phyloP scores from a whole-genome alignment of 1,140 invertebrate species.

The Diprion similis region DNA sequence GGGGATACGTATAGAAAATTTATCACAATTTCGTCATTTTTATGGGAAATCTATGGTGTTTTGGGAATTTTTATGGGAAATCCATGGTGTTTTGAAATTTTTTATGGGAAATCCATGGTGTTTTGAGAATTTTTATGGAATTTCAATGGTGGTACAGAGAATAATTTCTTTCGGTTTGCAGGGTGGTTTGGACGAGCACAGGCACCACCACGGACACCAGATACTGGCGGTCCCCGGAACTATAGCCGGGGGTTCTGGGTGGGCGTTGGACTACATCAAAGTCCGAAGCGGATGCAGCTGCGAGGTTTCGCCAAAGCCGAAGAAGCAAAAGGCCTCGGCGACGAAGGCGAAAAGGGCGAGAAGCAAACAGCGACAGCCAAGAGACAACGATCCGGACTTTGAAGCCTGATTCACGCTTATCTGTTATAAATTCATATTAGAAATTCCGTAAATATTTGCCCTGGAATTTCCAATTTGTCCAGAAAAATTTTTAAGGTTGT shows the following conservation, averaged over 20 bases:
- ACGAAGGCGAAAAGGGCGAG: conserved; percentile 47
- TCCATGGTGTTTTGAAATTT: too few relatives aligned
- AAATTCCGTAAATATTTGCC: neutral
- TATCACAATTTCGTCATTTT: too few relatives aligned
- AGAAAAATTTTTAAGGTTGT: too few relatives aligned
- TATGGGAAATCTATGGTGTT: too few relatives aligned
- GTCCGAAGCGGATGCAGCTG: conserved; percentile 85
- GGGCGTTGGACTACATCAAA: conserved; percentile 82
- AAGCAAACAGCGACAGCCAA: conserved; percentile 39
- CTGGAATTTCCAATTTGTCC: neutral
- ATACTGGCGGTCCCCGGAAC: conserved; percentile 62
- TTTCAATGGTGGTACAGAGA: too few relatives aligned
- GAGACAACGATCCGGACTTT: conserved; percentile 28
- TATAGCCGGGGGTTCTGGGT: conserved; percentile 58
- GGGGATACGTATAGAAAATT: too few relatives aligned
- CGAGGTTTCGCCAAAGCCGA: conserved; percentile 66
- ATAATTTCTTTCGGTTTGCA: conserved; percentile 20
- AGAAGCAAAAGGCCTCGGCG: conserved; percentile 47
- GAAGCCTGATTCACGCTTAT: conserved; percentile 9
- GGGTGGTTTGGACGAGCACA: conserved; percentile 52
- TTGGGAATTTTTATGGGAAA: too few relatives aligned
- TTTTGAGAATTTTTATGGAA: too few relatives aligned
- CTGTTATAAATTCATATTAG: conserved; percentile 6
- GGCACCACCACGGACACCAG: conserved; percentile 57
- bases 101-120: too few relatives aligned